Percentiles rank a stretch among this genome's conserved stretches.
Evolutionary conservation across 2,888 invertebrate species (phyloP).

Genomic region (Andrena flavipes): DNA sequence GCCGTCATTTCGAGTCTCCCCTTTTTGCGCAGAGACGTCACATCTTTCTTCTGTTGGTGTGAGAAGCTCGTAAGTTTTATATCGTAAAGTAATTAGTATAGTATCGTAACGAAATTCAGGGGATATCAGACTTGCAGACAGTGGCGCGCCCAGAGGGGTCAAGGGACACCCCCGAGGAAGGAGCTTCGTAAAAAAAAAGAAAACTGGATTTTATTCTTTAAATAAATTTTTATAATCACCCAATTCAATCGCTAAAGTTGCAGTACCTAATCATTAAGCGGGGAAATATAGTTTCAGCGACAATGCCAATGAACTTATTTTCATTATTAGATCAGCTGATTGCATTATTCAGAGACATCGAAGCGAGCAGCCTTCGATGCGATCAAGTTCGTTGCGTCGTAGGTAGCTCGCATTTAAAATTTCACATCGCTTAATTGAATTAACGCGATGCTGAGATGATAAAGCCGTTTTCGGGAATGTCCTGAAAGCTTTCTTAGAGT

Average conservation of each 20-base stretch:
- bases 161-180: no score
- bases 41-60: not conserved
- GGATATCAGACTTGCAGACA: no score
- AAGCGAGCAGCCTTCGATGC: constrained; percentile 45
- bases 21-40: not conserved
- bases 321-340: constrained; percentile 48
- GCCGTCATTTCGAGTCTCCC: not conserved
- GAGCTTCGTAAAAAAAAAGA: no score
- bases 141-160: no score
- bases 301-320: constrained; percentile 39
- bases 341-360: constrained; percentile 63
- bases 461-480: constrained; percentile 1
- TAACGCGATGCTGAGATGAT: not conserved
- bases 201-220: no score
- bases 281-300: not conserved
- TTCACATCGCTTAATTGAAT: constrained; percentile 43
- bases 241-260: not conserved
- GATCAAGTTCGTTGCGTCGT: constrained; percentile 57
- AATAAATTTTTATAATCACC: no score
- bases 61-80: no score
- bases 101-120: no score
- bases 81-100: no score
- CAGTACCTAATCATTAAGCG: not conserved
- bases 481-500: not conserved
- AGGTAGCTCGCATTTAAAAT: constrained; percentile 47